Evolutionary conservation across 1,140 invertebrate genomes (phyloP).

Genomic region (Heliconius eleuchia): DNA sequence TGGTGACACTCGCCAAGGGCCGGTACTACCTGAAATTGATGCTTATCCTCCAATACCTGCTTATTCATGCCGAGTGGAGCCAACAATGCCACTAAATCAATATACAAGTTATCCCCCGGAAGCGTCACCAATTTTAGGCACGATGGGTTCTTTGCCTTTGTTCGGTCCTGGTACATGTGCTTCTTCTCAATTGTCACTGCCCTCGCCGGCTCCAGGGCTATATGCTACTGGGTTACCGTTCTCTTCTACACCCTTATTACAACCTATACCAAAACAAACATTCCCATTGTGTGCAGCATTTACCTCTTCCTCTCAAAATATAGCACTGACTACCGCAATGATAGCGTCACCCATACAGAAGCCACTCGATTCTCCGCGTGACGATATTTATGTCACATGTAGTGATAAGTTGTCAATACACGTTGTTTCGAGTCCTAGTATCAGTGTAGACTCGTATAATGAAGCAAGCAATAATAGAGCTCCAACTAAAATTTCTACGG

Average conservation of each 20-base stretch:
- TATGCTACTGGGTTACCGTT: conserved; percentile 84
- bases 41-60: conserved; percentile 77
- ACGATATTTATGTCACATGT: conserved; percentile 70
- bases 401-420: conserved; percentile 72
- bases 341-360: conserved; percentile 82
- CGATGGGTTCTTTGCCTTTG: conserved; percentile 83
- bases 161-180: conserved; percentile 75
- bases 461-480: conserved; percentile 56
- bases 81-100: conserved; percentile 72
- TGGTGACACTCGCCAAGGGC: conserved; percentile 59
- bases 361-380: conserved; percentile 69
- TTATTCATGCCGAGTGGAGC: conserved; percentile 75
- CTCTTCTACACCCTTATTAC: conserved; percentile 61
- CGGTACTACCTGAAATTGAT: conserved; percentile 70
- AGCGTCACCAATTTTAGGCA: conserved; percentile 81
- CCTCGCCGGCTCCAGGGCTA: conserved; percentile 83
- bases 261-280: conserved; percentile 60
- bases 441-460: conserved; percentile 63
- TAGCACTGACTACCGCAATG: conserved; percentile 89
- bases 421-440: conserved; percentile 64
- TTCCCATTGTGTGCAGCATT: conserved; percentile 86
- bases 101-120: conserved; percentile 80
- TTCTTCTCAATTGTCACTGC: conserved; percentile 83
- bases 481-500: conserved; percentile 62
- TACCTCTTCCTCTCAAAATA: conserved; percentile 89